Base-by-base conservation (phyloP, 2,113 vertebrate species). In the Litocranius walleri region DNA sequence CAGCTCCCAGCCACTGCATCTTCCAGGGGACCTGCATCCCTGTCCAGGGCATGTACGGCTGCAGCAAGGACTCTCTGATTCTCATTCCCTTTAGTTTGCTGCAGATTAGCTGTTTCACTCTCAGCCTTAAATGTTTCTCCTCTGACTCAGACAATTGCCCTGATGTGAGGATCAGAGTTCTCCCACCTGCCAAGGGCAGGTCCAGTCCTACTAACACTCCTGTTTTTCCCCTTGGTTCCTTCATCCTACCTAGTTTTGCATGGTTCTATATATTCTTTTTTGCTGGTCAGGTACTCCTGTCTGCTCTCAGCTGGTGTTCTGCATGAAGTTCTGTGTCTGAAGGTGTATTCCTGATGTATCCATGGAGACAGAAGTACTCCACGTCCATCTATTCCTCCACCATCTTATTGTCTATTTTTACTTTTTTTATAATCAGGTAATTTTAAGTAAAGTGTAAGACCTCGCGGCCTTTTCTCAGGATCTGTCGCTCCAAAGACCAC, bases 381-480 rank as follows among this genome's bases (percentile, higher is more conserved):
- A 36, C n/a, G 0, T 67, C 33, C 64, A 36, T 19, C n/a, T 67
- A 67, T 36, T 36, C 33, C 64, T 36, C 64, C 0, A 0, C 8
- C 64, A 67, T 21, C 64, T 67, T 67, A 67, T 21, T 67, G 33
- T 67, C n/a, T 67, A n/a, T 67, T 77, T 77, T 27, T 27, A 14
- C 23, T 27, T 43, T 77, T 77, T 77, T 77, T 27, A 77, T 27
- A 77, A 27, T 61, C 25, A 50, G 17, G 50, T 33, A 57, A 61
- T 74, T 62, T 56, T 85, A 90, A 64, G 62, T 64, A n/a, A n/a
- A n/a, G n/a, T n/a, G n/a, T n/a, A n/a, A n/a, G n/a, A n/a, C n/a
- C n/a, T n/a, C n/a, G n/a, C n/a, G n/a, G n/a, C n/a, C n/a, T n/a
- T n/a, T n/a, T n/a, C n/a, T n/a, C n/a, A n/a, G n/a, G n/a, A n/a